Evolutionary conservation across 1,140 invertebrate species (phyloP).

Genomic region (Ostrea edulis): DNA sequence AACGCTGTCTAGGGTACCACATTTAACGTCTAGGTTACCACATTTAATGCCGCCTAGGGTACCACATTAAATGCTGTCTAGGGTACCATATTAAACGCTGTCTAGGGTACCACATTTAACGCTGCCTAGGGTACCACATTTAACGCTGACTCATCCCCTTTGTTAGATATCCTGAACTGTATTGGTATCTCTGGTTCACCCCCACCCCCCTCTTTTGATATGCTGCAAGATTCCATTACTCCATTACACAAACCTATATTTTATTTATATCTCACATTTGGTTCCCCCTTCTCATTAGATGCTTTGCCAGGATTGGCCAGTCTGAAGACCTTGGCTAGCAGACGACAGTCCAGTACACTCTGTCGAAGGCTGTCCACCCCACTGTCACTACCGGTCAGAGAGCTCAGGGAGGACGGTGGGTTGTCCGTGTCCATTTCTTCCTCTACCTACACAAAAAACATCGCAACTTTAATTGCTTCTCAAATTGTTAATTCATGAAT

Average conservation of each 20-base stretch:
- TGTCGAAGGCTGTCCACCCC: neutral
- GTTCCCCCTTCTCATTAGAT: neutral
- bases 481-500: too few species aligned
- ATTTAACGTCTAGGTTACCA: too few species aligned
- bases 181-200: slow-evolving; percentile 23
- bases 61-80: too few species aligned
- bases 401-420: neutral
- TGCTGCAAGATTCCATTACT: neutral
- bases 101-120: too few species aligned
- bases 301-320: slow-evolving; percentile 46
- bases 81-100: too few species aligned
- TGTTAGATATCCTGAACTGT: neutral
- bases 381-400: neutral
- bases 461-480: neutral
- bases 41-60: too few species aligned
- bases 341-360: slow-evolving; percentile 29
- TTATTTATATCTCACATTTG: neutral
- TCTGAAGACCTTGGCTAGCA: slow-evolving; percentile 44
- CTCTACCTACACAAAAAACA: neutral
- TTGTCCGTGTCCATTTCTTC: neutral
- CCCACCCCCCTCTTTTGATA: neutral
- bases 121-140: too few species aligned
- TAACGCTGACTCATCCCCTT: neutral
- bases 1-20: too few species aligned
- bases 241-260: neutral